phyloP scores from a whole-genome alignment of 2,797 vertebrate species.

The Rhinichthys osculus region DNA sequence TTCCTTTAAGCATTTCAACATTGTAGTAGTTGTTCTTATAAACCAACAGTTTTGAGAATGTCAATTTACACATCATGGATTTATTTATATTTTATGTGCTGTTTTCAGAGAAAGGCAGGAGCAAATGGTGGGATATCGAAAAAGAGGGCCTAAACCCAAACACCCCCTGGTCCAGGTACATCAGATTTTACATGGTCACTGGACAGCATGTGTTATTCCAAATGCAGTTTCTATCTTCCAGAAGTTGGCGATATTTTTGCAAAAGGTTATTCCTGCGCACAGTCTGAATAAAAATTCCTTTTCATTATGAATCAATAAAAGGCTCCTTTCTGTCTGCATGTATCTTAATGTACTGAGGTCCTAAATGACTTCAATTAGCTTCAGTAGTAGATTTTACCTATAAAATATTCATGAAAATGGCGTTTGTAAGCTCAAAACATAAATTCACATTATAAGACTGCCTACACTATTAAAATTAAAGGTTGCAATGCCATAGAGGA shows the following conservation, averaged over 20 bases:
- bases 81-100: slow-evolving; percentile 58
- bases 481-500: background rate
- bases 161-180: slow-evolving; percentile 91
- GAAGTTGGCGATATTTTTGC: background rate
- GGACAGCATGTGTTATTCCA: background rate
- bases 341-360: slow-evolving; percentile 40
- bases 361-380: background rate
- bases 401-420: background rate
- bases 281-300: background rate
- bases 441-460: background rate
- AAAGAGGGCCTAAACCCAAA: slow-evolving; percentile 96
- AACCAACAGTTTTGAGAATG: background rate
- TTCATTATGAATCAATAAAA: slow-evolving; percentile 45
- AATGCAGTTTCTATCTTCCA: background rate
- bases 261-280: background rate
- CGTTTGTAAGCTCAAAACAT: background rate
- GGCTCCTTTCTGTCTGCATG: slow-evolving; percentile 41
- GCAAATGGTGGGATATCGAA: slow-evolving; percentile 94
- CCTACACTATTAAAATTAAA: background rate
- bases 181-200: background rate
- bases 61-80: background rate
- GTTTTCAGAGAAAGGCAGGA: slow-evolving; percentile 91
- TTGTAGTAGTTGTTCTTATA: background rate
- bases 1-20: background rate
- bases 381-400: background rate